Base-by-base conservation (phyloP, 2,888 invertebrate genomes). In the Callosobruchus maculatus region DNA sequence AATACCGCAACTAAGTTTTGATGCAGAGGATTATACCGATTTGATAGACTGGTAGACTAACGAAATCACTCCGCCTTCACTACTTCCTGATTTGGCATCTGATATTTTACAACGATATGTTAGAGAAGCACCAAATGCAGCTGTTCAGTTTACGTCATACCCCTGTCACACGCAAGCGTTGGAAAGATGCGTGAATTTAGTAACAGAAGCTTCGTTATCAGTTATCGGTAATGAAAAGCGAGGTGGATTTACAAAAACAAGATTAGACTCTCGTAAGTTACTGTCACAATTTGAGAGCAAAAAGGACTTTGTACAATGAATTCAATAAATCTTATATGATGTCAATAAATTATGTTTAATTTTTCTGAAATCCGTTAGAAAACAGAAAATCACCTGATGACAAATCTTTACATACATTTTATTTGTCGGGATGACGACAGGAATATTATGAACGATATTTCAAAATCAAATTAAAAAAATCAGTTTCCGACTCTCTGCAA, bases 11-110 rank as follows among this genome's bases (percentile, higher is more conserved):
- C 69, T 72, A 69, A 72, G 71, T 72, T 72, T 71, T 72, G 72
- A 72, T 21, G 26, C 73, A 73, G 67, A 26, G 31, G 70, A 73
- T 1, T 73, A 71, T 30, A 73, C 22, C n/a, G 20, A 31, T 67
- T 71, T 73, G 67, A 73, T 71, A 71, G 73, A 73, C 67, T 71
- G 71, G 73, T 71, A 71, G 31, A 73, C 31, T 68, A 73, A 49
- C 22, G 30, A 71, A 2, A 21, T 71, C n/a, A 67, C 71, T 67
- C 71, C 71, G 49, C 3, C 26, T 26, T 3, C 49, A 7, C 22
- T 72, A 31, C 70, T 72, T 67, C 67, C 22, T 2, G 20, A 67
- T 67, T 70, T 70, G 31, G 73, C 18, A 30, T 3, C 13, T 30
- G 49, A 31, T 70, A 72, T 70, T 18, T 26, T 9, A 31, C 18